Evolutionary conservation across 2,113 vertebrate genomes (phyloP), one percentile per base, ranked within the genome.

Genomic region (Pogona vitticeps): DNA sequence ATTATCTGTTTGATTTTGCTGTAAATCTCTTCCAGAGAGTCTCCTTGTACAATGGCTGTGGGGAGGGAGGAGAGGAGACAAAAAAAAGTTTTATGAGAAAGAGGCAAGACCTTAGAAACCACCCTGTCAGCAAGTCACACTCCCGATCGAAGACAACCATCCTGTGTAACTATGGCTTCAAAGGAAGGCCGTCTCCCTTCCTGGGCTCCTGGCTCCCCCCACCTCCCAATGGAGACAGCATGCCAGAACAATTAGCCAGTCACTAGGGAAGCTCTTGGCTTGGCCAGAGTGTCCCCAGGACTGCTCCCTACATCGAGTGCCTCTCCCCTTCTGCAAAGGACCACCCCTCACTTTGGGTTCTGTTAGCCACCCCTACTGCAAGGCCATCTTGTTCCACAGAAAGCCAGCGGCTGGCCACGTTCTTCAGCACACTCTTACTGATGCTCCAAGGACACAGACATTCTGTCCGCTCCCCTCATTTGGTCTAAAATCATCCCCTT

Each of bases 1-100:
- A 99, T 99, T 96, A 99, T 99, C 94, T 99, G 97, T 97, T 99
- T 99, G 96, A 99, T 99, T 98, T 99, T 99, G 97, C 97, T 99
- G 97, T 99, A 99, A 95, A 99, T 99, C 96, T 99, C 99, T 95
- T 99, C 99, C 95, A 99, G 97, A 89, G 98, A 99, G 96, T 99
- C 99, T 95, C 99, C 98, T 97, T 99, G 98, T 96, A 99, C 98
- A 75, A 99, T 99, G 97, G 99, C 99, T 99, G 92, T 46, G 88
- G 93, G 89, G 91, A 86, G 59, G 91, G 84, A 85, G 63, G 88
- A 89, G 91, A 90, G 28, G 6, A 68, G 28, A 56, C 0, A 28
- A 36, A 31, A 56, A 10, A 6, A 81, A 52, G 46, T 52, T 52
- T 5, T 52, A 52, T 52, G 7, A 67, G 17, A 26, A 81, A 67